Evolutionary conservation across 2,113 vertebrate species (phyloP).

Genomic region (Tragelaphus scriptus): DNA sequence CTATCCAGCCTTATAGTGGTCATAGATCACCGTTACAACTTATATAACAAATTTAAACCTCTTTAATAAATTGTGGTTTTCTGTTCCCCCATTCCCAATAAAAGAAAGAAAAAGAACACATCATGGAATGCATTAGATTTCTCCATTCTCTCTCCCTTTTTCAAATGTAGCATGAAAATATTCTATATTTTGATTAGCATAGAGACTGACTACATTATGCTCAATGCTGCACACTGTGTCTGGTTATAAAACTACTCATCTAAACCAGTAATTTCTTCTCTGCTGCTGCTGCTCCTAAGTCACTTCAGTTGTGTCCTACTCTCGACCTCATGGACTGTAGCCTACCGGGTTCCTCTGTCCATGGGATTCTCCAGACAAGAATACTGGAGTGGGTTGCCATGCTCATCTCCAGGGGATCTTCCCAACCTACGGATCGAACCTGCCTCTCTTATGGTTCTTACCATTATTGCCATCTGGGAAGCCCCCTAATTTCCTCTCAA

Average conservation of each 20-base stretch:
- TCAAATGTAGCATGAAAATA: background rate
- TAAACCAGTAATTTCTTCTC: background rate
- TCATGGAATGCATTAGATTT: background rate
- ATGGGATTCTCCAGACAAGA: background rate
- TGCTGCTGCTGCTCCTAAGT: background rate
- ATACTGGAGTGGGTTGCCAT: background rate
- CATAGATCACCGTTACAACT: background rate
- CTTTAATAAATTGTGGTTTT: background rate
- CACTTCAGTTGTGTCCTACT: fast-evolving
- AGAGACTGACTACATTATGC: background rate
- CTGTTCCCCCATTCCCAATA: background rate
- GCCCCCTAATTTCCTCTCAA: background rate
- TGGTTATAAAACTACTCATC: background rate
- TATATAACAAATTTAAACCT: background rate
- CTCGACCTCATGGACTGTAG: background rate
- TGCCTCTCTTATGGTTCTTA: background rate
- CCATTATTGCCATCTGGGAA: background rate
- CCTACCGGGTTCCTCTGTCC: background rate
- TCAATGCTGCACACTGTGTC: background rate
- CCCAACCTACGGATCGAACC: fast-evolving
- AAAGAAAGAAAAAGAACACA: background rate
- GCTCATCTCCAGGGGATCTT: background rate
- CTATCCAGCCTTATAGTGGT: background rate
- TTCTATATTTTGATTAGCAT: background rate
- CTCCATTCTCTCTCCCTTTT: background rate